Conservation (phyloP, 2,797 vertebrate species). For the Pseudochirops cupreus region DNA sequence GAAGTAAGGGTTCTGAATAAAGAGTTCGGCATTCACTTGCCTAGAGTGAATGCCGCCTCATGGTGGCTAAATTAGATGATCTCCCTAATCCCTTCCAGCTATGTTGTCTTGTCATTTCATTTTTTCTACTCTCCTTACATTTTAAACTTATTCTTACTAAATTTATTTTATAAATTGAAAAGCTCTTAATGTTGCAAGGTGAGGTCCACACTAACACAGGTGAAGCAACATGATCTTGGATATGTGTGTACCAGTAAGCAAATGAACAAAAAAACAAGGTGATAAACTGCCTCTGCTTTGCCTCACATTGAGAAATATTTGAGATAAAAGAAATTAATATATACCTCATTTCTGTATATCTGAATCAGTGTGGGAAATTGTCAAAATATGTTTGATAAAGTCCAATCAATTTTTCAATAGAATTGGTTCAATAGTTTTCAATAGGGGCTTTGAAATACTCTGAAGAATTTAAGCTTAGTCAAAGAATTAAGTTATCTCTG, state of each 20-base stretch:
- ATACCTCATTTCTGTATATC: not conserved
- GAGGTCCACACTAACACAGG: not conserved
- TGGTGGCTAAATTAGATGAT: not conserved
- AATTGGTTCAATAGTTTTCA: not conserved
- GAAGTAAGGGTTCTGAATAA: not conserved
- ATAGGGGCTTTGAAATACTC: not conserved
- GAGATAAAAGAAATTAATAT: not conserved
- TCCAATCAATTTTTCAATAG: not conserved
- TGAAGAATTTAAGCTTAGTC: not conserved
- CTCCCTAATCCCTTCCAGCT: not conserved
- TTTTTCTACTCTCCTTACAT: not conserved
- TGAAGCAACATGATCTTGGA: not conserved
- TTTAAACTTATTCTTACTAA: not conserved
- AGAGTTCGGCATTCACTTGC: not conserved
- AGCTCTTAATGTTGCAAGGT: not conserved
- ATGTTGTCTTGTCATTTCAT: not conserved
- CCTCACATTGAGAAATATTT: not conserved
- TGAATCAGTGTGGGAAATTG: not conserved
- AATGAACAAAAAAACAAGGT: not conserved
- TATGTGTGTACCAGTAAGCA: not conserved
- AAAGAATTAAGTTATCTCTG: not conserved
- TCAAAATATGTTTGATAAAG: not conserved
- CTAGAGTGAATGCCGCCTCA: not conserved
- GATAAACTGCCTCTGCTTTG: not conserved
- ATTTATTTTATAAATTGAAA: not conserved